Evolutionary conservation across 2,888 invertebrate species (phyloP).

Genomic region (Drosophila mettleri): DNA sequence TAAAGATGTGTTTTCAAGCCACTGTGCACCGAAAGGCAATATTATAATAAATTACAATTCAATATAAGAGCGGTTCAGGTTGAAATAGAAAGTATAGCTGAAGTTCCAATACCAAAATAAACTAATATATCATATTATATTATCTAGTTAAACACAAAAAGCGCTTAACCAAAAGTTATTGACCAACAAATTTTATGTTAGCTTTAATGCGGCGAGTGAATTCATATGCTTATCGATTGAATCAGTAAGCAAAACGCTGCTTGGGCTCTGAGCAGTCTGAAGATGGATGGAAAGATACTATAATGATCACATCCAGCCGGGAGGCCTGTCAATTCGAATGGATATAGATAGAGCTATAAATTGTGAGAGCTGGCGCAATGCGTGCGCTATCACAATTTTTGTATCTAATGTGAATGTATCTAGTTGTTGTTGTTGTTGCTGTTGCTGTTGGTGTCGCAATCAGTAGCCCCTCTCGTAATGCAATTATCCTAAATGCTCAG

Average conservation of each 20-base stretch:
- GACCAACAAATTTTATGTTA: background rate
- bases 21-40: too few species aligned
- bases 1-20: too few species aligned
- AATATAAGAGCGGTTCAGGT: too few species aligned
- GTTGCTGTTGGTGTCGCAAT: slow-evolving; percentile 45
- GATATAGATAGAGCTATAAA: slow-evolving; percentile 14
- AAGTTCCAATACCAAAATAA: too few species aligned
- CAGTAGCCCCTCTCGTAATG: slow-evolving; percentile 74
- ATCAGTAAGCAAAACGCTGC: background rate
- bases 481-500: slow-evolving; percentile 82
- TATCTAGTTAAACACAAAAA: background rate
- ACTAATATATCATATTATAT: background rate
- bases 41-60: too few species aligned
- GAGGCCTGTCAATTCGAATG: slow-evolving; percentile 7
- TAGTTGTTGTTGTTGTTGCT: slow-evolving; percentile 16
- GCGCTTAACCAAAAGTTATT: background rate
- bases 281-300: slow-evolving; percentile 44
- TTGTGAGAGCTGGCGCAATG: slow-evolving; percentile 72
- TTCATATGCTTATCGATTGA: background rate
- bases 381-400: slow-evolving; percentile 57
- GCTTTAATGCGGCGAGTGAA: background rate
- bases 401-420: slow-evolving; percentile 46
- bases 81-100: too few species aligned
- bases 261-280: slow-evolving; percentile 26
- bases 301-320: slow-evolving; percentile 52